Evolutionary conservation across 1,140 invertebrate species (phyloP).

Genomic region (Drosophila lacertosa): DNA sequence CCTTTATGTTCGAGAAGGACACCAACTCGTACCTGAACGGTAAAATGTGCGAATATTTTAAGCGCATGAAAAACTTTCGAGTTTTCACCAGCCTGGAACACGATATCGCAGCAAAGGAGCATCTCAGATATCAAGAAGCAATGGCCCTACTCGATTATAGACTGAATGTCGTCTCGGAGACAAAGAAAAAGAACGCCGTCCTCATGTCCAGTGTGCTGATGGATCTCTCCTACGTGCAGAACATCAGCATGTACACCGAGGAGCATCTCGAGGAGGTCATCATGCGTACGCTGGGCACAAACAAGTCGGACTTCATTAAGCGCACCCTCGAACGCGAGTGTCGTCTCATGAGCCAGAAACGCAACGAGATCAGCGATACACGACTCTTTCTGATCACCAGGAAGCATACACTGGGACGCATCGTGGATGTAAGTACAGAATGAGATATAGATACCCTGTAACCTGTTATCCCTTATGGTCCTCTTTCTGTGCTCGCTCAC

Average conservation of each 20-base stretch:
- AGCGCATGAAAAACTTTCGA: constrained; percentile 26
- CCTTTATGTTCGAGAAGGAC: not conserved
- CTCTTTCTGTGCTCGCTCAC: too few species aligned
- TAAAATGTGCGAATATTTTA: constrained; percentile 49
- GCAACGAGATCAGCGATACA: constrained; percentile 61
- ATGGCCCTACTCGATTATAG: constrained; percentile 33
- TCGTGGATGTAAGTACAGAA: constrained; percentile 36
- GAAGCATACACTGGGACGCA: constrained; percentile 44
- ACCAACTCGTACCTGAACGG: constrained; percentile 8
- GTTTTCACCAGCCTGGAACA: not conserved
- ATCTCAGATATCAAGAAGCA: not conserved
- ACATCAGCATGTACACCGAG: constrained; percentile 18
- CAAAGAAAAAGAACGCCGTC: constrained; percentile 18
- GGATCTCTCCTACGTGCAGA: constrained; percentile 25
- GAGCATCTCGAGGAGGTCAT: constrained; percentile 14
- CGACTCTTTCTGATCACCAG: constrained; percentile 51
- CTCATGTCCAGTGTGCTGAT: constrained; percentile 24
- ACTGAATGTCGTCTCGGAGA: not conserved
- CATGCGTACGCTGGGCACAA: not conserved
- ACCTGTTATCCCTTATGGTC: not conserved
- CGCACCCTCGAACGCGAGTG: constrained; percentile 19
- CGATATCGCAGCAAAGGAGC: not conserved
- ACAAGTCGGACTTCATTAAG: constrained; percentile 23
- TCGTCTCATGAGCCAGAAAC: constrained; percentile 27
- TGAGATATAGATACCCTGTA: too few species aligned